A percentile compares a stretch with the other conserved stretches of the same genome.
These are phyloP conservation scores for Melieria picta DNA, from an alignment of 2,888 invertebrate species.

Conservation along the genomic window DNA sequence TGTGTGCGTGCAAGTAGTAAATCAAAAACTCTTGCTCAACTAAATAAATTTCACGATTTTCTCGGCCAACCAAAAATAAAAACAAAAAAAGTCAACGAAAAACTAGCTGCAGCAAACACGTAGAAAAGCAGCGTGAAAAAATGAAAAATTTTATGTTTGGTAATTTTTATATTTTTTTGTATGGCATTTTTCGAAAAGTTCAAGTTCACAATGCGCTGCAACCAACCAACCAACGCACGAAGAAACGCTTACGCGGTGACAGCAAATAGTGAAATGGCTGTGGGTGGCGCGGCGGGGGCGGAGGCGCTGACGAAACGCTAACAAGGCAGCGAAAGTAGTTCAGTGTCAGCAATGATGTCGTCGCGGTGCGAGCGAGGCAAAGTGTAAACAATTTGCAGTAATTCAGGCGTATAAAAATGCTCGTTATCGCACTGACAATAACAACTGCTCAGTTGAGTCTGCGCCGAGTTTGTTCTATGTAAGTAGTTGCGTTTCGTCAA, in stretches of 20 bases:
- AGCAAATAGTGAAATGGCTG: background rate
- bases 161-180: background rate
- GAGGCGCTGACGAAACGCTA: constrained; percentile 20
- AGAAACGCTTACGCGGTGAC: constrained; percentile 1
- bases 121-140: background rate
- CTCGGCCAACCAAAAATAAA: background rate
- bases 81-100: too few species aligned
- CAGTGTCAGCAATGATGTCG: constrained; percentile 38
- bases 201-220: constrained; percentile 19
- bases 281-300: too few species aligned
- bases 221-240: constrained; percentile 9
- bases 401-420: too few species aligned
- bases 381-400: too few species aligned
- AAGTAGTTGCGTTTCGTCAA: too few species aligned
- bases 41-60: constrained; percentile 2
- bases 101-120: too few species aligned
- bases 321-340: constrained; percentile 43
- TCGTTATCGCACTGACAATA: too few species aligned
- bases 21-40: background rate
- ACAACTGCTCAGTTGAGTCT: too few species aligned
- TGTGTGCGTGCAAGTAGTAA: background rate
- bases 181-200: constrained; percentile 19
- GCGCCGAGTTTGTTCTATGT: too few species aligned
- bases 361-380: too few species aligned
- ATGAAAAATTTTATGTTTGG: background rate